phyloP scores from a whole-genome alignment of 1,140 invertebrate genomes.

The Drosophila baimaii region DNA sequence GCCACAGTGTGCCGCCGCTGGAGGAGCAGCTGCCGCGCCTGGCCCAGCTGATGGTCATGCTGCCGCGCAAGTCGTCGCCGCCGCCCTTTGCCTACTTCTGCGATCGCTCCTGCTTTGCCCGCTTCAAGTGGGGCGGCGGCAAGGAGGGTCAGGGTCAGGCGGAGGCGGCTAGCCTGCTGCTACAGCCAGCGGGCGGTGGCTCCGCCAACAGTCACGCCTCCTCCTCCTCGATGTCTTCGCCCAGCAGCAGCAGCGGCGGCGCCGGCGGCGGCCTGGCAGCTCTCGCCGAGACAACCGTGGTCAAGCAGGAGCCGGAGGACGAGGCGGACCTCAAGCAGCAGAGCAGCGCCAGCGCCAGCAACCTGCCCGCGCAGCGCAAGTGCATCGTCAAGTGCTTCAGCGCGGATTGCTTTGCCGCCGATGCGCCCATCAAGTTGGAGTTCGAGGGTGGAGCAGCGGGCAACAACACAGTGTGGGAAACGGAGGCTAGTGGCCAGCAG shows the following conservation, averaged over 20 bases:
- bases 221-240: not conserved
- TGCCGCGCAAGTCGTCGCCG: slow-evolving; percentile 43
- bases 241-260: not conserved
- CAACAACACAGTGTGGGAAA: slow-evolving; percentile 71
- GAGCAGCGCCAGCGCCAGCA: not conserved
- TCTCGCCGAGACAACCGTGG: not conserved
- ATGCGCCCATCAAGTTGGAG: slow-evolving; percentile 38
- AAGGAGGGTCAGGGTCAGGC: slow-evolving; percentile 41
- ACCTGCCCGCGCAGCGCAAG: slow-evolving; percentile 38
- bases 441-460: slow-evolving; percentile 7
- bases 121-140: slow-evolving; percentile 63
- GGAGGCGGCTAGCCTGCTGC: slow-evolving; percentile 28
- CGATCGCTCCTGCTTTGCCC: slow-evolving; percentile 60
- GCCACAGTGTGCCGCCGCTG: slow-evolving; percentile 45
- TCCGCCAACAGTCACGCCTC: not conserved
- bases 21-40: slow-evolving; percentile 47
- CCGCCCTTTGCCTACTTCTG: slow-evolving; percentile 62
- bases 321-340: slow-evolving; percentile 13
- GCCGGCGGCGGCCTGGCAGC: not conserved
- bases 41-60: slow-evolving; percentile 38
- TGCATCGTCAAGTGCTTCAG: slow-evolving; percentile 67
- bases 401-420: slow-evolving; percentile 53
- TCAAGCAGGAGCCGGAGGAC: slow-evolving; percentile 33
- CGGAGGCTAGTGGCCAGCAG: slow-evolving; percentile 27
- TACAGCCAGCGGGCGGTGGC: slow-evolving; percentile 16